Evolutionary conservation across 1,140 invertebrate species (phyloP).

Genomic region (Drosophila teissieri): DNA sequence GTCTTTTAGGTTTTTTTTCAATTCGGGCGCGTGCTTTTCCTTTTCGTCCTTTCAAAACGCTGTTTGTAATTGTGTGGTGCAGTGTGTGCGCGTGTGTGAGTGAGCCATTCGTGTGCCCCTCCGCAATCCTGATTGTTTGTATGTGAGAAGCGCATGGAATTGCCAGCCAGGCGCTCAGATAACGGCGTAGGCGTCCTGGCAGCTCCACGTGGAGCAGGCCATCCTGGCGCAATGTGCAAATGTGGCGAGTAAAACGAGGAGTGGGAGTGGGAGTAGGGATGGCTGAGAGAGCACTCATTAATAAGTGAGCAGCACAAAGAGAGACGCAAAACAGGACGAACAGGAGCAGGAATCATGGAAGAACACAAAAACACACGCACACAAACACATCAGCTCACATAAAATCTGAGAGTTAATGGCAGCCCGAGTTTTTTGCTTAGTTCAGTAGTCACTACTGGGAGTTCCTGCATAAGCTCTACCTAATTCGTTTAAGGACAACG

Average conservation of each 20-base stretch:
- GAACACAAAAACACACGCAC: conserved; percentile 16
- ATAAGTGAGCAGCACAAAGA: conserved; percentile 53
- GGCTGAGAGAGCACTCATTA: conserved; percentile 37
- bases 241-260: conserved; percentile 27
- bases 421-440: conserved; percentile 21
- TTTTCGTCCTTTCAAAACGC: conserved; percentile 23
- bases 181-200: conserved; percentile 42
- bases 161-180: conserved; percentile 67
- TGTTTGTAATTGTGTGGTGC: conserved; percentile 21
- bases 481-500: conserved; percentile 68
- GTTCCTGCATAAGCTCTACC: conserved; percentile 61
- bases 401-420: conserved; percentile 72
- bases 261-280: conserved; percentile 3
- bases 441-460: conserved; percentile 52
- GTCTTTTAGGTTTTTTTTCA: conserved; percentile 31
- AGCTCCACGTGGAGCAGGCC: conserved; percentile 21
- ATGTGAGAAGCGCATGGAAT: conserved; percentile 56
- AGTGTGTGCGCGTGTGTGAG: neutral
- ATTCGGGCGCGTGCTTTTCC: conserved; percentile 51
- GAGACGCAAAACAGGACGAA: conserved; percentile 20
- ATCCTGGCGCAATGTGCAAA: conserved; percentile 38
- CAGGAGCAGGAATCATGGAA: conserved; percentile 22
- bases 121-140: conserved; percentile 35
- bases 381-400: conserved; percentile 51
- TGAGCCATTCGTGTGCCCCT: conserved; percentile 4